phyloP scores from a whole-genome alignment of 2,113 vertebrate genomes.

The Oophaga pumilio region DNA sequence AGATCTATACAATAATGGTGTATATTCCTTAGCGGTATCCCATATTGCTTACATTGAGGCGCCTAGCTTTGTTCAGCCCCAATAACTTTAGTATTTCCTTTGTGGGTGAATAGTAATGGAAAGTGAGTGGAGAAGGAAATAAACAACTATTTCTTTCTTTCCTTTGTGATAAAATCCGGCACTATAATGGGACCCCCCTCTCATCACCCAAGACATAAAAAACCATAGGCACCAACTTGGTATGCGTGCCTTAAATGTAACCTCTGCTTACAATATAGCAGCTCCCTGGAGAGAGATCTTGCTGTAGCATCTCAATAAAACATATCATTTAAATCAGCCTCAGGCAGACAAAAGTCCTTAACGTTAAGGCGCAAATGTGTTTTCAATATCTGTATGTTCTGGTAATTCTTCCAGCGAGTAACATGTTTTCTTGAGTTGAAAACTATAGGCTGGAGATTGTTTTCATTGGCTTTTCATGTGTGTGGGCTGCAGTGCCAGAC shows the following conservation, averaged over 20 bases:
- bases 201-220: not conserved
- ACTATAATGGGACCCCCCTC: not conserved
- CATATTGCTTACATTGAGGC: not conserved
- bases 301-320: constrained; percentile 22
- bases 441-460: constrained; percentile 16
- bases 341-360: constrained; percentile 7
- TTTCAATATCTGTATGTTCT: constrained; percentile 45
- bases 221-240: not conserved
- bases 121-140: not conserved
- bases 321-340: not conserved
- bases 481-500: constrained; percentile 42
- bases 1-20: not conserved
- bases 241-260: not conserved
- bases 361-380: constrained; percentile 45
- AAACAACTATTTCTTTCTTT: not conserved
- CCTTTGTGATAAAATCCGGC: not conserved
- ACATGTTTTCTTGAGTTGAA: constrained; percentile 34
- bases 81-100: not conserved
- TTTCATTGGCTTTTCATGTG: constrained; percentile 44
- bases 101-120: not conserved
- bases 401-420: constrained; percentile 15
- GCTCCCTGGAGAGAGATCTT: not conserved
- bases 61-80: not conserved
- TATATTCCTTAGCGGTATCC: not conserved
- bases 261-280: constrained; percentile 32